These are phyloP conservation scores for Grammomys surdaster DNA, from an alignment of 2,113 vertebrate genomes.

Conservation along the genomic window DNA sequence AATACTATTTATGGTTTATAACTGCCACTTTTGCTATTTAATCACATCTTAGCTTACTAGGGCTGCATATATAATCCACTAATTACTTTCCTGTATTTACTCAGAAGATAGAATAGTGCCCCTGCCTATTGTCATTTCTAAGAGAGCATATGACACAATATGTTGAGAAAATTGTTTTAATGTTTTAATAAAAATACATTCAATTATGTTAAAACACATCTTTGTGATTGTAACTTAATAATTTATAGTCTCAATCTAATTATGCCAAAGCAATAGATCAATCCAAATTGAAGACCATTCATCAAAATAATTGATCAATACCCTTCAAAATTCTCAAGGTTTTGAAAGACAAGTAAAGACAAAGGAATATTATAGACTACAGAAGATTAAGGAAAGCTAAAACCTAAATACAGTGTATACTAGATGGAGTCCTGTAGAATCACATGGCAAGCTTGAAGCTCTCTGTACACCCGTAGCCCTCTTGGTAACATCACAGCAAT, in stretches of 20 bases:
- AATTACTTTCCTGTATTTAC: not conserved
- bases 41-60: not conserved
- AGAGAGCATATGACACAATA: not conserved
- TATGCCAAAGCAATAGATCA: not conserved
- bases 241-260: constrained; percentile 18
- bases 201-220: constrained; percentile 3
- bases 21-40: not conserved
- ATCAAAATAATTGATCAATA: constrained; percentile 44
- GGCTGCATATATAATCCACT: not conserved
- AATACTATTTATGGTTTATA: not conserved
- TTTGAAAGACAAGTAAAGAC: not conserved
- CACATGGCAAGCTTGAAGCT: not conserved
- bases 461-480: not conserved
- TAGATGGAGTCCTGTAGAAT: not conserved
- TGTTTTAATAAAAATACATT: constrained; percentile 34
- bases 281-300: not conserved
- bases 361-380: not conserved
- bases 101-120: not conserved
- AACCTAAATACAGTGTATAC: not conserved
- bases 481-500: not conserved
- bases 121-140: not conserved
- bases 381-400: not conserved
- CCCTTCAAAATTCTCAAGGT: not conserved
- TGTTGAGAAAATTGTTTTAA: constrained; percentile 42
- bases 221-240: not conserved